Conservation (phyloP, 2,888 invertebrate species). For the Ornithoptera priamus region DNA sequence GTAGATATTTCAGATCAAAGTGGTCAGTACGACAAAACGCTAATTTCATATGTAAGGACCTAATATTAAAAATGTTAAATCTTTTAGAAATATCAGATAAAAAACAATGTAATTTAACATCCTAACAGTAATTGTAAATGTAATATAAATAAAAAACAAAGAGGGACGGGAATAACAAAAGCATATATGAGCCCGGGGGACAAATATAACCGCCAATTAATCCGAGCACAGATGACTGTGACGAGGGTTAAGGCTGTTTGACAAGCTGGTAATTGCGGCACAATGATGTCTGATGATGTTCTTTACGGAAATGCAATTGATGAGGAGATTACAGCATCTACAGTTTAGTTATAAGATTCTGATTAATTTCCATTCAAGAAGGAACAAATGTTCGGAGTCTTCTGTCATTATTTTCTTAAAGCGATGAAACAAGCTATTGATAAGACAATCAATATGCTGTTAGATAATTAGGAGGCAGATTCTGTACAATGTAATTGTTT, state of each 20-base stretch:
- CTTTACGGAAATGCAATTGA: slow-evolving; percentile 12
- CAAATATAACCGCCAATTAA: slow-evolving; percentile 27
- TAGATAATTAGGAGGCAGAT: too few species aligned
- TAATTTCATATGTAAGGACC: too few species aligned
- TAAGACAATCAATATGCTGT: too few species aligned
- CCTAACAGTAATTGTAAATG: background rate
- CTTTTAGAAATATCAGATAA: background rate
- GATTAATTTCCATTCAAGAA: too few species aligned
- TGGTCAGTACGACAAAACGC: too few species aligned
- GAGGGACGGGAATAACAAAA: slow-evolving; percentile 14
- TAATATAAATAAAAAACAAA: background rate
- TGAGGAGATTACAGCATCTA: background rate
- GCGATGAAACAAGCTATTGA: too few species aligned
- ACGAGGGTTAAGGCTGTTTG: slow-evolving; percentile 26
- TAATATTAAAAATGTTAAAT: background rate
- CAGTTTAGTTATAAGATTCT: background rate
- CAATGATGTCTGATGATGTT: slow-evolving; percentile 15
- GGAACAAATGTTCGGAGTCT: too few species aligned
- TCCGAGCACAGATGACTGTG: slow-evolving; percentile 21
- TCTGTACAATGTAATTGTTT: too few species aligned
- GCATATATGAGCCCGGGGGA: slow-evolving; percentile 13
- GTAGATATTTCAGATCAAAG: too few species aligned
- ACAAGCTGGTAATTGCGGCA: slow-evolving; percentile 27
- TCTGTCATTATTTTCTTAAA: too few species aligned
- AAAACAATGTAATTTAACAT: background rate